Evolutionary conservation across 2,888 invertebrate species (phyloP).

Genomic region (Ochlodes sylvanus): DNA sequence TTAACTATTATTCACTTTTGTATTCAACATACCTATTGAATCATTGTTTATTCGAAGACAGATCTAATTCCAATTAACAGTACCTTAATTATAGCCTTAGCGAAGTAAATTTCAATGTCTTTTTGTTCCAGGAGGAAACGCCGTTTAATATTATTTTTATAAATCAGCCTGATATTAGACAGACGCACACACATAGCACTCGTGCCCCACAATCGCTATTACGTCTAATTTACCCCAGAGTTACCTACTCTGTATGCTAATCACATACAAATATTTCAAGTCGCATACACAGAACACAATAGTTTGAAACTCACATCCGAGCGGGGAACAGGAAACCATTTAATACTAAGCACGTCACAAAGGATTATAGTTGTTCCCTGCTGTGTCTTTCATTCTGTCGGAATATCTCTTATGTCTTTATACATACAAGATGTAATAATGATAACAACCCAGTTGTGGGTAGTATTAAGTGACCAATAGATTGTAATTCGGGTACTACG

Average conservation of each 20-base stretch:
- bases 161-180: too few species aligned
- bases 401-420: neutral
- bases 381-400: neutral
- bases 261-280: constrained; percentile 33
- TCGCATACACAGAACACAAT: constrained; percentile 15
- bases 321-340: constrained; percentile 29
- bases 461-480: neutral
- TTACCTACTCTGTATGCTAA: constrained; percentile 32
- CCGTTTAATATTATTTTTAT: too few species aligned
- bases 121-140: too few species aligned
- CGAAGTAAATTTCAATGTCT: too few species aligned
- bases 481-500: neutral
- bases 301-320: constrained; percentile 25
- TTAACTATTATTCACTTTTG: neutral
- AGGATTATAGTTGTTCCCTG: constrained; percentile 3
- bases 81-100: too few species aligned
- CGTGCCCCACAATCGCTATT: too few species aligned
- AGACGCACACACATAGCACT: too few species aligned
- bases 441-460: too few species aligned
- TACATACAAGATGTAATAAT: neutral
- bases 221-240: neutral
- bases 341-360: constrained; percentile 21
- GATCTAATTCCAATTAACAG: too few species aligned
- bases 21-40: neutral
- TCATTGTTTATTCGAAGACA: too few species aligned